A percentile compares a stretch with the other conserved stretches of the same genome.
phyloP scores from a whole-genome alignment of 2,113 vertebrate species.

The Clinocottus analis region DNA sequence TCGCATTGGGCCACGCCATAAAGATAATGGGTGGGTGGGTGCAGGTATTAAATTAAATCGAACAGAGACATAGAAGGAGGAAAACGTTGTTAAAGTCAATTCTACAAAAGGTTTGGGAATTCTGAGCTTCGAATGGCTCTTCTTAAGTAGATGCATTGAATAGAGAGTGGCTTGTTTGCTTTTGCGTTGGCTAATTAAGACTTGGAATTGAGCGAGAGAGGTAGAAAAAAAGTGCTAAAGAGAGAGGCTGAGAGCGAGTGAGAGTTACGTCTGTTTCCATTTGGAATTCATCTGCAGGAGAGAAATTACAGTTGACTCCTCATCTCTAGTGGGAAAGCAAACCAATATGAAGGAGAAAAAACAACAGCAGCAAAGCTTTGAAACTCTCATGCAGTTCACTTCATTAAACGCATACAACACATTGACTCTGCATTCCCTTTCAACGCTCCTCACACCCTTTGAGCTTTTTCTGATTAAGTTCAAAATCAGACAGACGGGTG shows the following conservation, averaged over 20 bases:
- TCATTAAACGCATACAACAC: constrained; percentile 68
- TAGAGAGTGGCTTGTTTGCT: constrained; percentile 63
- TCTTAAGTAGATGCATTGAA: constrained; percentile 59
- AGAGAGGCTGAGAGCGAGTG: constrained; percentile 42
- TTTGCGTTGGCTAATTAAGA: constrained; percentile 79
- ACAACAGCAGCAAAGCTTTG: constrained; percentile 70
- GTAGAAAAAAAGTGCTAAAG: constrained; percentile 20
- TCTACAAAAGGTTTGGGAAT: constrained; percentile 51
- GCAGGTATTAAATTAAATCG: constrained; percentile 68
- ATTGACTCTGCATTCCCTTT: constrained; percentile 65
- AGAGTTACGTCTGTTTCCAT: constrained; percentile 78
- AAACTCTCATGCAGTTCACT: constrained; percentile 68
- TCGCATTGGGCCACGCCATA: constrained; percentile 53
- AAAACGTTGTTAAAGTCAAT: constrained; percentile 49
- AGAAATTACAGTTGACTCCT: constrained; percentile 82
- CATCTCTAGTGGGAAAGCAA: constrained; percentile 73
- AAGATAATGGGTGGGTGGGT: constrained; percentile 76
- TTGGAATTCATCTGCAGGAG: constrained; percentile 75
- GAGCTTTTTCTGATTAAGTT: constrained; percentile 60
- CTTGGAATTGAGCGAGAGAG: constrained; percentile 50
- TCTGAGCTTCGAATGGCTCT: constrained; percentile 57
- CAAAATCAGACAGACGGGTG: constrained; percentile 54
- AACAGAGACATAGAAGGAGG: constrained; percentile 54
- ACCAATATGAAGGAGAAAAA: constrained; percentile 66
- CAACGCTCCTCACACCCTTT: constrained; percentile 57